Base-by-base conservation (phyloP, 2,888 invertebrate species). In the Napeogenes sylphis region DNA sequence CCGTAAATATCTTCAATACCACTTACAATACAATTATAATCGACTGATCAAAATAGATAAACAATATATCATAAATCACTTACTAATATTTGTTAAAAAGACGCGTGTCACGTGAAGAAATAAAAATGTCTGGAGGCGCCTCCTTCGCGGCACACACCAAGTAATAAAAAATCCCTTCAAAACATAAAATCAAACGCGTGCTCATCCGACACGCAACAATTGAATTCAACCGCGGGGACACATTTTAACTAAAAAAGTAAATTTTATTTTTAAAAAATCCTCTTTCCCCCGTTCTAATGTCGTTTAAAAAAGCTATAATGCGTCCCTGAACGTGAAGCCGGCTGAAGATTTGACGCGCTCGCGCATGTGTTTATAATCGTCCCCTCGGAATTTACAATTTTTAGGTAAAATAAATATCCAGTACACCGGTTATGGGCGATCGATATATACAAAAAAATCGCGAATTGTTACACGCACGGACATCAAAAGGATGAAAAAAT, bases 121-220 rank as follows among this genome's bases (percentile, higher is more conserved):
- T 61, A 59, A 58, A 61, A 51, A 65, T 64, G 45, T 64, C 55
- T 58, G 58, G 51, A 51, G 62, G 57, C 62, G 62, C 57, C 56
- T 61, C 65, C 64, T 73, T 76, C 71, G 75, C 21, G 82, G 82
- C 88, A 83, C 87, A 84, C 84, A 85, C 85, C 84, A 81, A 77
- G 78, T 77, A 71, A 85, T 87, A 90, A 90, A 90, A 90, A 90
- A 87, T 85, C 84, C 86, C 87, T 84, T 81, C 82, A 77, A 73
- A 73, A 84, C 85, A 84, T 85, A 85, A 88, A 89, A 84, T 83
- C 79, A 78, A 84, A 84, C 89, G 89, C 89, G 90, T 90, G 90
- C 90, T 86, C 90, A 88, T 88, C 88, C 83, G 89, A 88, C 87
- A 89, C 90, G 90, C 90, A 90, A 90, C 90, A 90, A 90, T 90